Percentiles rank a stretch among this genome's conserved stretches.
These are phyloP conservation scores for Brachypteracias leptosomus DNA, from an alignment of 2,113 vertebrate species.

Conservation along the genomic window DNA sequence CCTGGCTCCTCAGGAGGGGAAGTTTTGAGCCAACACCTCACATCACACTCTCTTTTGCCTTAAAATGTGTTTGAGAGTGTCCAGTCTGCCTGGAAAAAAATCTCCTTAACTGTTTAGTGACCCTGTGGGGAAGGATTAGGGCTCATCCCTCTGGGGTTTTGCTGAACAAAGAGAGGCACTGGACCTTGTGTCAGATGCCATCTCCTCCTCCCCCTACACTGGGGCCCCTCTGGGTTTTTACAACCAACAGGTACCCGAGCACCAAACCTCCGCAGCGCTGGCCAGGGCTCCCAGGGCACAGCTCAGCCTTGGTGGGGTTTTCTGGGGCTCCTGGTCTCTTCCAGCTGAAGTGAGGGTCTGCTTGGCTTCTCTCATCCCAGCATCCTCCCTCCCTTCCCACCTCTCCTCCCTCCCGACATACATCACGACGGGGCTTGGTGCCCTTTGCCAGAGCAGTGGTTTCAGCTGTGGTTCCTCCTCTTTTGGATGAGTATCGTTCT, in stretches of 20 bases:
- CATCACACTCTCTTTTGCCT: background rate
- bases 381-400: background rate
- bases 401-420: background rate
- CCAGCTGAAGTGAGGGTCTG: conserved; percentile 22
- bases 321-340: conserved; percentile 1
- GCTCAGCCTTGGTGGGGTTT: conserved; percentile 13
- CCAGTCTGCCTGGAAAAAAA: background rate
- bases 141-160: background rate
- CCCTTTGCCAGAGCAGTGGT: conserved; percentile 40
- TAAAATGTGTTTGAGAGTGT: background rate
- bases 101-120: background rate
- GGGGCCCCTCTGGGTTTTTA: background rate
- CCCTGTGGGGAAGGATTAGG: too few species aligned
- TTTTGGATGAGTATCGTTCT: conserved; percentile 2
- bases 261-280: conserved; percentile 50
- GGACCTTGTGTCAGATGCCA: background rate
- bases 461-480: conserved; percentile 2
- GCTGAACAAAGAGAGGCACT: background rate
- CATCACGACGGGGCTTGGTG: background rate
- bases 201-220: background rate
- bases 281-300: background rate
- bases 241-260: conserved; percentile 1
- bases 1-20: background rate
- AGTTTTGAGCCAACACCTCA: background rate
- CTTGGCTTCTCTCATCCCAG: conserved; percentile 53